These are phyloP conservation scores for Sitodiplosis mosellana DNA, from an alignment of 1,140 invertebrate genomes.

Conservation along the genomic window DNA sequence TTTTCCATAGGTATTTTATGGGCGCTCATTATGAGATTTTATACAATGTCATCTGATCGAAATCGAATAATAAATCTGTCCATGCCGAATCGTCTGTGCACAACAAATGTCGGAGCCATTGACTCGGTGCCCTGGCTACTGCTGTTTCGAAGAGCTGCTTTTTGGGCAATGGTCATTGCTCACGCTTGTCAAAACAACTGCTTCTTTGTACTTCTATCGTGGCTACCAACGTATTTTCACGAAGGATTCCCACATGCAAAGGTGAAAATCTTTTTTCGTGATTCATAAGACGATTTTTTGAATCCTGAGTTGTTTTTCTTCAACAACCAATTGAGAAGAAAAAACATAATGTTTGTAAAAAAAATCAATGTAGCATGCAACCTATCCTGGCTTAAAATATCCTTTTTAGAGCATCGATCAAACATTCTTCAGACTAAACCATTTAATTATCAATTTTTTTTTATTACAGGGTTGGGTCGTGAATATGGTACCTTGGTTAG, in stretches of 20 bases:
- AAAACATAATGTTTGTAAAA: too few species aligned
- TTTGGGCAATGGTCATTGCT: slow-evolving; percentile 46
- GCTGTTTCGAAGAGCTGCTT: slow-evolving; percentile 16
- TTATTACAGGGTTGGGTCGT: slow-evolving; percentile 35
- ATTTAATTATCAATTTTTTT: background rate
- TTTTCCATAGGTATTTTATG: slow-evolving; percentile 22
- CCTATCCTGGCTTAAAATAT: too few species aligned
- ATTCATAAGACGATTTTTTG: too few species aligned
- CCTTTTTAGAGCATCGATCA: too few species aligned
- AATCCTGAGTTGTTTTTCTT: too few species aligned
- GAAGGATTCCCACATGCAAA: slow-evolving; percentile 49
- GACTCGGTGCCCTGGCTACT: slow-evolving; percentile 20
- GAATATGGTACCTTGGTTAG: slow-evolving; percentile 55
- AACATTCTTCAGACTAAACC: too few species aligned
- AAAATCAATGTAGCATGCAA: too few species aligned
- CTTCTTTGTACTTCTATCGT: slow-evolving; percentile 53
- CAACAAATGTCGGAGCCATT: slow-evolving; percentile 4
- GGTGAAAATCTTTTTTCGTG: background rate
- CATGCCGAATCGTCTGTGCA: slow-evolving; percentile 14
- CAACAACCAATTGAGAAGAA: too few species aligned
- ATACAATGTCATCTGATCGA: slow-evolving; percentile 21
- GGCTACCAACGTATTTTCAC: slow-evolving; percentile 61
- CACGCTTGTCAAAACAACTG: slow-evolving; percentile 61
- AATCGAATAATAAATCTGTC: slow-evolving; percentile 22
- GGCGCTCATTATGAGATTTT: slow-evolving; percentile 20